Conservation (phyloP, 2,113 vertebrate genomes). For the Orientallactaga bullata region DNA sequence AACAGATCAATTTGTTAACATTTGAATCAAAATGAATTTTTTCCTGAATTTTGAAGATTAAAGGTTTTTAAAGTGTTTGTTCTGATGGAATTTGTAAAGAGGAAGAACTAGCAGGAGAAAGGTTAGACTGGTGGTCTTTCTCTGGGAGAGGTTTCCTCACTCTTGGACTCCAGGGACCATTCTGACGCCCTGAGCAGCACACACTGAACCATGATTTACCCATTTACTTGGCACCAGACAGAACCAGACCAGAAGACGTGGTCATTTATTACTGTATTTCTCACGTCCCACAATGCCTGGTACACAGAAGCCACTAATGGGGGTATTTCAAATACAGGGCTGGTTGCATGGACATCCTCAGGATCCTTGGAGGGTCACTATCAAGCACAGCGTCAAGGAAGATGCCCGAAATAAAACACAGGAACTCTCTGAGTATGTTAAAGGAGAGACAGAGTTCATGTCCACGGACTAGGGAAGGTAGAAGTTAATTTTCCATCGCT, state of each 20-base stretch:
- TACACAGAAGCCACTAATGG: neutral
- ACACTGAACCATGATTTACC: neutral
- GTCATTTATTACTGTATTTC: neutral
- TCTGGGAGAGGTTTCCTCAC: neutral
- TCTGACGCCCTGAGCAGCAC: neutral
- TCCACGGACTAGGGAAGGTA: neutral
- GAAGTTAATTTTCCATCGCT: neutral
- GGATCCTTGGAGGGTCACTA: neutral
- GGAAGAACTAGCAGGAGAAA: neutral
- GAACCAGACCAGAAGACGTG: fast-evolving
- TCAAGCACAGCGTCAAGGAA: neutral
- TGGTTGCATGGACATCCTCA: neutral
- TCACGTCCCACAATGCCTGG: neutral
- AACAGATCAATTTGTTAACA: constrained; percentile 30
- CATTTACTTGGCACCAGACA: neutral
- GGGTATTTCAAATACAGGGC: neutral
- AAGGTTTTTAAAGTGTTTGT: constrained; percentile 13
- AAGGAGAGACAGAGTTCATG: neutral
- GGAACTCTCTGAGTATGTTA: neutral
- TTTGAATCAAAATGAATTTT: constrained; percentile 10
- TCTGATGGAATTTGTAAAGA: constrained; percentile 6
- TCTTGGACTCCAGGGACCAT: neutral
- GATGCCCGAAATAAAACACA: neutral
- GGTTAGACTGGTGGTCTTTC: neutral
- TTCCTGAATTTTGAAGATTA: neutral